Evolutionary conservation across 2,888 invertebrate genomes (phyloP).

Genomic region (Xylota sylvarum): DNA sequence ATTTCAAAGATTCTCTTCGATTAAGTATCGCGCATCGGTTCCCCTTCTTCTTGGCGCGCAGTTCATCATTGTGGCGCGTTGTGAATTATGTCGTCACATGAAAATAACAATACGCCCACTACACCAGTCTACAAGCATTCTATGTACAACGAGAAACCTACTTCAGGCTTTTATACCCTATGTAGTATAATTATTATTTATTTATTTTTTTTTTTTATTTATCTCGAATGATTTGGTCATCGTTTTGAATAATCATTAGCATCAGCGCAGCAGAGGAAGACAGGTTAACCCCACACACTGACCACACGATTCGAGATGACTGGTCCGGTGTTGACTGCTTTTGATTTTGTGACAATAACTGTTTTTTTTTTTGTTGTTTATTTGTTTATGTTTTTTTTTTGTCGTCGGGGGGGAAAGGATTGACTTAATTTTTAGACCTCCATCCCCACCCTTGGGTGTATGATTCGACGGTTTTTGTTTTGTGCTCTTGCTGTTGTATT

Average conservation of each 20-base stretch:
- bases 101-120: conserved; percentile 56
- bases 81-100: conserved; percentile 52
- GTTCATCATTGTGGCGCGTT: conserved; percentile 5
- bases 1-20: conserved; percentile 31
- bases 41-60: background rate
- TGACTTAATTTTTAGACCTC: conserved; percentile 45
- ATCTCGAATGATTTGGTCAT: conserved; percentile 44
- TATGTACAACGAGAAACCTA: too few relatives aligned
- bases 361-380: conserved; percentile 46
- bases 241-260: conserved; percentile 53
- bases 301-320: conserved; percentile 26
- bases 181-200: background rate
- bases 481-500: conserved; percentile 1
- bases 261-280: conserved; percentile 30
- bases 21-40: background rate
- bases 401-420: conserved; percentile 49
- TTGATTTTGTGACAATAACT: conserved; percentile 62
- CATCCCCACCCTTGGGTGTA: background rate
- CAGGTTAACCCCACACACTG: conserved; percentile 63
- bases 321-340: conserved; percentile 19
- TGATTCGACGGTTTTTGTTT: conserved; percentile 7
- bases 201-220: background rate
- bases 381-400: conserved; percentile 20
- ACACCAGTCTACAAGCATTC: background rate
- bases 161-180: conserved; percentile 13